These are phyloP conservation scores for Bombus huntii DNA, from an alignment of 1,140 invertebrate genomes.

Conservation along the genomic window DNA sequence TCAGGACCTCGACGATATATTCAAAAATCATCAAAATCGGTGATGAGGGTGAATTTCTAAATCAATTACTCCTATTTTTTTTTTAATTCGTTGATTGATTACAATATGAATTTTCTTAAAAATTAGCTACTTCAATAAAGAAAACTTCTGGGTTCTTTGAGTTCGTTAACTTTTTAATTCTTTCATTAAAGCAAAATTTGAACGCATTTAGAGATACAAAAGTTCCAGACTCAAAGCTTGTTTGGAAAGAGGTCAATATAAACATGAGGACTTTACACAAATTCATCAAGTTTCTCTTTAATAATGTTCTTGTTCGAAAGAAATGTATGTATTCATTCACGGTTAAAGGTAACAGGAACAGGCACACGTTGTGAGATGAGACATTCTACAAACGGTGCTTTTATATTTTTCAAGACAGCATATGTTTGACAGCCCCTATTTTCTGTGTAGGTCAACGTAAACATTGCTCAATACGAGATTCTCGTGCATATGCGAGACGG, in stretches of 20 bases:
- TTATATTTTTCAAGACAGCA: not conserved
- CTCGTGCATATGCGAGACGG: not conserved
- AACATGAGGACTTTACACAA: not conserved
- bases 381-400: not conserved
- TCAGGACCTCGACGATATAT: too few species aligned
- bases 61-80: too few species aligned
- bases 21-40: too few species aligned
- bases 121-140: too few species aligned
- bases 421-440: conserved; percentile 14
- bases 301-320: not conserved
- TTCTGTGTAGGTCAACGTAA: conserved; percentile 32
- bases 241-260: not conserved
- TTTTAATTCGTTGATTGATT: too few species aligned
- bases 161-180: not conserved
- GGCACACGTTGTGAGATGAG: not conserved
- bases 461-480: conserved; percentile 22
- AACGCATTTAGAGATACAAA: not conserved
- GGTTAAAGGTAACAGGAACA: not conserved
- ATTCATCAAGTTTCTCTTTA: not conserved
- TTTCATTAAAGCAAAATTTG: not conserved
- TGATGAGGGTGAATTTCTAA: too few species aligned
- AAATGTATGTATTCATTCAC: not conserved
- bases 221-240: not conserved
- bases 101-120: too few species aligned
- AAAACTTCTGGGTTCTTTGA: not conserved